Evolutionary conservation across 1,140 invertebrate genomes (phyloP).

Genomic region (Parapsyche elsis): DNA sequence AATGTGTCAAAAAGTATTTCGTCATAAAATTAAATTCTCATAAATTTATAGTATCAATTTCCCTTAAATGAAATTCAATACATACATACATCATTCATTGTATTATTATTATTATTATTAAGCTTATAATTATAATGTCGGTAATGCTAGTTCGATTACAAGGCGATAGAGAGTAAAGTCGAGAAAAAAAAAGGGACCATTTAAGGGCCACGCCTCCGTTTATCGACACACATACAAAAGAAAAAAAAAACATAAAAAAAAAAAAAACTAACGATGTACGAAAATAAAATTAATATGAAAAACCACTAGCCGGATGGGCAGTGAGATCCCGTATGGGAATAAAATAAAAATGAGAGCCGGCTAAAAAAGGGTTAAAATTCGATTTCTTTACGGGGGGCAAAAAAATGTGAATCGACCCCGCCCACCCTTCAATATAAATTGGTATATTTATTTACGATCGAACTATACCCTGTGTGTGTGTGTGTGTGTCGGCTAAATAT

Average conservation of each 20-base stretch:
- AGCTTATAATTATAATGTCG: neutral
- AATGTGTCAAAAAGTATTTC: too few relatives aligned
- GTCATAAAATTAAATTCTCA: too few relatives aligned
- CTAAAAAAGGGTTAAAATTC: conserved; percentile 55
- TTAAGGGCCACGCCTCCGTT: conserved; percentile 38
- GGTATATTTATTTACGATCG: conserved; percentile 56
- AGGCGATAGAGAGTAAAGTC: conserved; percentile 29
- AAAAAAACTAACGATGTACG: conserved; percentile 7
- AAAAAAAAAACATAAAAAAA: neutral
- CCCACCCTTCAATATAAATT: conserved; percentile 56
- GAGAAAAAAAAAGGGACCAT: conserved; percentile 33
- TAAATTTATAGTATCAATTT: too few relatives aligned
- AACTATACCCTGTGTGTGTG: conserved; percentile 28
- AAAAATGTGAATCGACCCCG: conserved; percentile 51
- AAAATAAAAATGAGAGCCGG: conserved; percentile 30
- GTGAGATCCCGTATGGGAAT: conserved; percentile 20
- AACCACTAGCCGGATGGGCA: conserved; percentile 32
- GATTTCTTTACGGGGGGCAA: conserved; percentile 52
- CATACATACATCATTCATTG: too few relatives aligned
- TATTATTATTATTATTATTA: too few relatives aligned
- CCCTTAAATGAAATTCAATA: too few relatives aligned
- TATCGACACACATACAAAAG: conserved; percentile 9
- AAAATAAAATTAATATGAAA: conserved; percentile 54
- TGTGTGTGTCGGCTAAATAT: neutral
- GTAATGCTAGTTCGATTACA: conserved; percentile 38